Evolutionary conservation across 2,113 vertebrate species (phyloP).

Genomic region (Epinephelus fuscoguttatus): DNA sequence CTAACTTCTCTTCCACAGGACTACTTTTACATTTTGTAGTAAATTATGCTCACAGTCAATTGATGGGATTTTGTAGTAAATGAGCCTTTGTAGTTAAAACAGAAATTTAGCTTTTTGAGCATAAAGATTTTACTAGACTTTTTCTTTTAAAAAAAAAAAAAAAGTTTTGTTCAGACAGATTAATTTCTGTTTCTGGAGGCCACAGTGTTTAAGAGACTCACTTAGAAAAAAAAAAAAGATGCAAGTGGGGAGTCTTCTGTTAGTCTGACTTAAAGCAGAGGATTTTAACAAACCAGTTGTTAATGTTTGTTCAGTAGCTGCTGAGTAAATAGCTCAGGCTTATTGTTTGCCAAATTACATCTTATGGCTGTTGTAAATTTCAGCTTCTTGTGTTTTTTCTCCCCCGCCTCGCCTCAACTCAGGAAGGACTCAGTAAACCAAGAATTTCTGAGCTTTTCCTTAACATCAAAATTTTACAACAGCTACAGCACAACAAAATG

Average conservation of each 20-base stretch:
- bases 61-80: neutral
- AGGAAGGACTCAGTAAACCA: constrained; percentile 1
- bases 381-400: neutral
- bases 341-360: constrained; percentile 39
- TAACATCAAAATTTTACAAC: constrained; percentile 26
- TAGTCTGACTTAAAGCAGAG: constrained; percentile 11
- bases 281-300: constrained; percentile 38
- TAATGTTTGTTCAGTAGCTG: constrained; percentile 43
- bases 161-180: neutral
- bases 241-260: constrained; percentile 18
- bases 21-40: neutral
- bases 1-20: neutral
- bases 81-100: neutral
- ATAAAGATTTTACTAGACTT: neutral
- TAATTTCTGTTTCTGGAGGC: constrained; percentile 35
- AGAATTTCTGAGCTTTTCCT: constrained; percentile 30
- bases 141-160: neutral
- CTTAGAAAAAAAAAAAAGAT: neutral
- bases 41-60: neutral
- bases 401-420: neutral
- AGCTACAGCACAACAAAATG: neutral
- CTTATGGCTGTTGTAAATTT: constrained; percentile 28
- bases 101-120: constrained; percentile 4
- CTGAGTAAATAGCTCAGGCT: constrained; percentile 37
- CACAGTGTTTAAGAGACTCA: constrained; percentile 12